Evolutionary conservation across 2,888 invertebrate genomes (phyloP), one percentile per base, ranked within the genome.

Genomic region (Philereme vetulata): DNA sequence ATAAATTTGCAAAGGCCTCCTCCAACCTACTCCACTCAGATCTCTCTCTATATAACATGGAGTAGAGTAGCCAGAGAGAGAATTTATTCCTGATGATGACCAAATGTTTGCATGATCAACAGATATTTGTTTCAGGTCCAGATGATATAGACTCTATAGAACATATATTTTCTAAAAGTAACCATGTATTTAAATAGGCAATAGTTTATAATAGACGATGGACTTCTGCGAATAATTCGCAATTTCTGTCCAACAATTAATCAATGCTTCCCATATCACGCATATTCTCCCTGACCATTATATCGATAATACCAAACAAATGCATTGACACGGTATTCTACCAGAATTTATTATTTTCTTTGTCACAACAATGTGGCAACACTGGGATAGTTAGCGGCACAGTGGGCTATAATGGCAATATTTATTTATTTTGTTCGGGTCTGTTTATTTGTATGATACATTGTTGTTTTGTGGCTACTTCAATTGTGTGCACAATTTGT

Each of bases 251-350:
- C 36, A 51, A 42, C 45, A 21, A 52, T 47, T 48, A 59, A 64
- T 58, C 53, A 49, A 61, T 62, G 35, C 51, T 49, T 56, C 61
- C 66, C 65, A 70, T 70, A 78, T 76, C 77, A 78, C 76, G 75
- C 76, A 76, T 68, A 75, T 79, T 76, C 72, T 74, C 66, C 21
- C 60, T 70, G 70, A 74, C 70, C 65, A 77, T 75, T 77, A 70
- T 72, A 72, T 66, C 74, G 78, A 83, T 83, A 87, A 88, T 90
- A 89, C 88, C 80, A 84, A 86, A 86, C 90, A 82, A 89, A 88
- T 86, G 85, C 85, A 85, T 83, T 84, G 87, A 88, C 87, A 81
- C 68, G 65, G 75, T 75, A 82, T 85, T 86, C 81, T 83, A 79
- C 76, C 80, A 78, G 74, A 80, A 92, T 92, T 91, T 92, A 91